Base-by-base conservation (phyloP, 2,888 invertebrate genomes). In the Alsophila aescularia region DNA sequence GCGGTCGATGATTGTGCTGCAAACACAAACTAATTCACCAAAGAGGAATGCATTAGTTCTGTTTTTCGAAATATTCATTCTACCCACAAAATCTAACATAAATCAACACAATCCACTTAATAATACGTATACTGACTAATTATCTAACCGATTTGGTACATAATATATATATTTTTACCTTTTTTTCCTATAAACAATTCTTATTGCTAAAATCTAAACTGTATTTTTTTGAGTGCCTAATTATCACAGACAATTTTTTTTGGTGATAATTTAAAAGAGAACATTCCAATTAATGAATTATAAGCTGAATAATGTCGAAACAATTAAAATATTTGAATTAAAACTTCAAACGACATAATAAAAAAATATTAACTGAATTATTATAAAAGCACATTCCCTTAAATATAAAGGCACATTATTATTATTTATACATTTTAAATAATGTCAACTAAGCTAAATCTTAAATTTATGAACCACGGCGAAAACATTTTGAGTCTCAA, bases 241-340 rank as follows among this genome's bases (percentile, higher is more conserved):
- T 52, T 44, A 53, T 53, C 53, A 53, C 53, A 53, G 53, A 45
- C n/a, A 13, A 21, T 29, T 15, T 21, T 21, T 42, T 42, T 47
- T 47, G 24, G 7, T 47, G 52, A 29, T 52, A 41, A 16, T 31
- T 12, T 9, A 0, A 29, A n/a, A 2, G 5, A 34, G 16, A 0
- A 42, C 7, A 42, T 16, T 31, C 37, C 4, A 39, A 39, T 39
- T 8, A 39, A 2, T 8, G 8, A 41, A 42, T 41, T 2, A 32
- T 32, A 16, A 43, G 13, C 10, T 1, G 9, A 27, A 21, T 13
- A 37, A 47, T 47, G 29, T 37, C 36, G 14, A 47, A 37, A 4
- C n/a, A 16, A 47, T 47, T n/a, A 37, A 16, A 13, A 42, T 32
- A 8, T 7, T 29, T 31, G 13, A 32, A 29, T 29, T 29, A 15